phyloP scores from a whole-genome alignment of 2,113 vertebrate species.

The Cavia aperea region DNA sequence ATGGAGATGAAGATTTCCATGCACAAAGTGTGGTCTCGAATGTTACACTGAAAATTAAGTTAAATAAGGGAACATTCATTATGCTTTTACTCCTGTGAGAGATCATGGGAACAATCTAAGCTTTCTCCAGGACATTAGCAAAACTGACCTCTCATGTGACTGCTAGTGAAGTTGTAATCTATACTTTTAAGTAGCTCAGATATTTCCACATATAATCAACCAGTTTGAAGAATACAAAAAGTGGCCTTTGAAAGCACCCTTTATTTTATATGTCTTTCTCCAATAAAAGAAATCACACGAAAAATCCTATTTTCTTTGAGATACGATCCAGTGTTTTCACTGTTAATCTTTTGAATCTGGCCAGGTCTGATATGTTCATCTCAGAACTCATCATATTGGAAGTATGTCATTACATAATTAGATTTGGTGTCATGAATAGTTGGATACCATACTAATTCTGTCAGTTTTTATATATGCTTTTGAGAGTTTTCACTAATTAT shows the following conservation, averaged over 20 bases:
- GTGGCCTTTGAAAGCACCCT: neutral
- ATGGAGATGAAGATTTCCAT: constrained; percentile 38
- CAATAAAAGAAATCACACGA: neutral
- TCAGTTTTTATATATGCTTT: neutral
- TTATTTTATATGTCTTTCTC: neutral
- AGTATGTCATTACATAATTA: too few species aligned
- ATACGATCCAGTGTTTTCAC: neutral
- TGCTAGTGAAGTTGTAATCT: neutral
- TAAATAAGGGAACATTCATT: neutral
- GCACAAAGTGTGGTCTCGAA: neutral
- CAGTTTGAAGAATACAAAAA: neutral
- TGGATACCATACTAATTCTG: accelerated
- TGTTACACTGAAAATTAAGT: neutral
- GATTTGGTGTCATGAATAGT: accelerated
- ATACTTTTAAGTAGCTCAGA: neutral
- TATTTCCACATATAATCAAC: too few species aligned
- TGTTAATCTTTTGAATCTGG: neutral
- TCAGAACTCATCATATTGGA: accelerated
- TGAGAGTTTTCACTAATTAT: neutral
- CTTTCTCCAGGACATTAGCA: neutral
- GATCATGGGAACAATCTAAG: neutral
- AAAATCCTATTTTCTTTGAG: neutral
- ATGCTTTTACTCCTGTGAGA: accelerated
- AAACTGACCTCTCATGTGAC: neutral
- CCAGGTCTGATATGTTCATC: neutral